A percentile compares a stretch with the other conserved stretches of the same genome.
These are phyloP conservation scores for Gallinago solitaria DNA, from an alignment of 2,797 vertebrate species.

Conservation along the genomic window DNA sequence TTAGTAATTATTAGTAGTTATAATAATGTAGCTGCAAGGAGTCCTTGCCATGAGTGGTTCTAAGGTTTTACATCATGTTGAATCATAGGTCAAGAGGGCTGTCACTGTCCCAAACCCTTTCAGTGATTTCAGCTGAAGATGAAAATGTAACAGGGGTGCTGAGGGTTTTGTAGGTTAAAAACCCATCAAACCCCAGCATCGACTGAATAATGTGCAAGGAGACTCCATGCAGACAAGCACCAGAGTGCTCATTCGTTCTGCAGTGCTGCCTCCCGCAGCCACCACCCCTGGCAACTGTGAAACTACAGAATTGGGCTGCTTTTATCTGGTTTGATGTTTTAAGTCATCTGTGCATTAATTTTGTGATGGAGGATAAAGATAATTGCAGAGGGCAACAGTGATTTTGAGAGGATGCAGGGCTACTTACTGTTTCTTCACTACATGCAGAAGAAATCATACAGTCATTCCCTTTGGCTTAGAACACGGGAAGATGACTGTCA, in stretches of 20 bases:
- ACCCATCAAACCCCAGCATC: accelerated
- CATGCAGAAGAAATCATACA: background rate
- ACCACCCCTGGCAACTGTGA: background rate
- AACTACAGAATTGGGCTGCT: background rate
- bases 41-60: background rate
- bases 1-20: background rate
- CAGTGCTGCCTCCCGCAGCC: background rate
- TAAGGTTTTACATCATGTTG: background rate
- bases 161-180: background rate
- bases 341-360: background rate
- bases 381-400: background rate
- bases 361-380: background rate
- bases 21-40: background rate
- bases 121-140: background rate
- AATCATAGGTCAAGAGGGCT: accelerated
- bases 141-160: background rate
- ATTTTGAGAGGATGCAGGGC: background rate
- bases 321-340: background rate
- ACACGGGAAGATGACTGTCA: background rate
- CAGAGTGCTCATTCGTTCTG: background rate
- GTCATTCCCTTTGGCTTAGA: background rate
- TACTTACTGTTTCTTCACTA: background rate
- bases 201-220: background rate
- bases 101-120: background rate
- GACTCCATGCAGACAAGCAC: background rate